Percentiles rank a stretch among this genome's conserved stretches.
Conservation (phyloP, 2,888 invertebrate genomes). For the Chymomyza caudatula region DNA sequence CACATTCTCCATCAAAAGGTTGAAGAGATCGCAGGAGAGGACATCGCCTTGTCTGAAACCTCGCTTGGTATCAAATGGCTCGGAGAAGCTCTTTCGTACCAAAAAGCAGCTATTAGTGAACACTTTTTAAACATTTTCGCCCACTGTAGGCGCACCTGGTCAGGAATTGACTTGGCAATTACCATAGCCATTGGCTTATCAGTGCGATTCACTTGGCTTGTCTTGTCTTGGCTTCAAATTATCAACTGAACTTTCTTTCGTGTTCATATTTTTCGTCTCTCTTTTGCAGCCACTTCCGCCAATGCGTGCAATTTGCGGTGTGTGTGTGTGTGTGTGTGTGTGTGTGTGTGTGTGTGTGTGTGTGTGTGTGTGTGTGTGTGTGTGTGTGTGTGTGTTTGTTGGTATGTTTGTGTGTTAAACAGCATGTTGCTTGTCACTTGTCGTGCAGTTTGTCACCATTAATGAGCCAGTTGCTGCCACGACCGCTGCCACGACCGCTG, state of each 20-base stretch:
- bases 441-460: conserved; percentile 21
- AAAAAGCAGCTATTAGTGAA: not conserved
- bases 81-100: too few species aligned
- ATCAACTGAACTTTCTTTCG: not conserved
- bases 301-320: not conserved
- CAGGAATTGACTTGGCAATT: not conserved
- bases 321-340: not conserved
- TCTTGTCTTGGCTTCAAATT: not conserved
- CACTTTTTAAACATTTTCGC: too few species aligned
- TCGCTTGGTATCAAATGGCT: too few species aligned
- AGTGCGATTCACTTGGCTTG: not conserved
- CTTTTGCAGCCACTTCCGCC: not conserved
- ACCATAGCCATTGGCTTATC: not conserved
- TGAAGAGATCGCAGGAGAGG: too few species aligned
- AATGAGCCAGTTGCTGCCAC: conserved; percentile 15
- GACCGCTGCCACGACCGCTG: not conserved
- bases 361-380: not conserved
- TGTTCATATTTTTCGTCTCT: not conserved
- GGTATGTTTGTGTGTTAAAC: conserved; percentile 1
- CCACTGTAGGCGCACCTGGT: not conserved
- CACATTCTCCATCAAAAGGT: too few species aligned
- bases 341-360: not conserved
- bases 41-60: too few species aligned
- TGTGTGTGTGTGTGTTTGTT: conserved; percentile 1
- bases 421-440: conserved; percentile 19